These are phyloP conservation scores for Theropithecus gelada DNA, from an alignment of 2,113 vertebrate species.

Conservation along the genomic window DNA sequence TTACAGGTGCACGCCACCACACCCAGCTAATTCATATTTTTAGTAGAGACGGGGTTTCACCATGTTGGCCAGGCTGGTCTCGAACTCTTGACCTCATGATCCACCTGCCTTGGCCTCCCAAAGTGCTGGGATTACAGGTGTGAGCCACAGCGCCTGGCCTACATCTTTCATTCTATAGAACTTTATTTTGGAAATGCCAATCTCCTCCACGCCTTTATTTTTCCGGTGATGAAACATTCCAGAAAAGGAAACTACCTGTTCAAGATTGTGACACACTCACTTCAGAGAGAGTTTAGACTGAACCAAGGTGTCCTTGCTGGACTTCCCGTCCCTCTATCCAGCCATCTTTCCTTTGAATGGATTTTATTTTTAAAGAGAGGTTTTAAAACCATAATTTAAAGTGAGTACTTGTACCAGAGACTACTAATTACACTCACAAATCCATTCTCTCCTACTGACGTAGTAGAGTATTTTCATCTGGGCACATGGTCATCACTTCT, in stretches of 20 bases:
- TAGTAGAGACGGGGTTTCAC: too few species aligned
- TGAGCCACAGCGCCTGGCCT: too few species aligned
- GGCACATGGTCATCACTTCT: background rate
- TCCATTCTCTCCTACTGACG: background rate
- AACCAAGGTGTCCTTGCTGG: background rate
- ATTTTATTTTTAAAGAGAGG: background rate
- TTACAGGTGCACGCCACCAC: too few species aligned
- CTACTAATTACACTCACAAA: background rate
- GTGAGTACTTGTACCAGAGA: background rate
- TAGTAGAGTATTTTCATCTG: background rate
- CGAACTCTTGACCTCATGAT: too few species aligned
- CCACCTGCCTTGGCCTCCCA: too few species aligned
- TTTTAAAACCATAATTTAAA: background rate
- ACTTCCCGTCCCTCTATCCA: accelerated
- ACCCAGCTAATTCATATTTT: too few species aligned
- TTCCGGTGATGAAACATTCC: background rate
- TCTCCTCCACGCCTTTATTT: background rate
- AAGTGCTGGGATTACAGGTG: too few species aligned
- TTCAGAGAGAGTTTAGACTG: background rate
- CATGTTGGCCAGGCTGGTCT: too few species aligned
- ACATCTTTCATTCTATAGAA: background rate
- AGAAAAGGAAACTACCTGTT: background rate
- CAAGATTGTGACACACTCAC: too few species aligned
- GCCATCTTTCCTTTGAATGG: background rate
- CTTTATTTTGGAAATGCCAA: background rate